Evolutionary conservation across 2,888 invertebrate species (phyloP).

Genomic region (Plusia festucae): DNA sequence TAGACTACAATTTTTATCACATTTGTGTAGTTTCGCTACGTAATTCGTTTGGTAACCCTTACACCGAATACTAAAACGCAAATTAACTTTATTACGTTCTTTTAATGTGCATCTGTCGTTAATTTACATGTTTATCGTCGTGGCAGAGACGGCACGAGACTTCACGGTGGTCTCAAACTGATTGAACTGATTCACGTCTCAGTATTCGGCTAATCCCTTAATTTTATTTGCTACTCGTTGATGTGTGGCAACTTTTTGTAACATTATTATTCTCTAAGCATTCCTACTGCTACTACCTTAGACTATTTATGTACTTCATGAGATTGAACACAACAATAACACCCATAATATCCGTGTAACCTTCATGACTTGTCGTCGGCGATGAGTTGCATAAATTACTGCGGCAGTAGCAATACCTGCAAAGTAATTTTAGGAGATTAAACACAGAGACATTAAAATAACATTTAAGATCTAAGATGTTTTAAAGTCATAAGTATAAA

Average conservation of each 20-base stretch:
- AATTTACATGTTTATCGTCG: too few species aligned
- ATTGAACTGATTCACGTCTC: too few species aligned
- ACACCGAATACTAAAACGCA: too few species aligned
- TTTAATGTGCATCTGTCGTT: too few species aligned
- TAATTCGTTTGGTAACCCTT: neutral
- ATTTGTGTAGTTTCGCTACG: neutral
- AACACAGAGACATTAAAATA: neutral
- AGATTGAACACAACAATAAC: slow-evolving; percentile 90
- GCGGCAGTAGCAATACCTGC: slow-evolving; percentile 93
- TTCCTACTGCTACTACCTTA: slow-evolving; percentile 73
- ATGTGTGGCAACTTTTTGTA: slow-evolving; percentile 42
- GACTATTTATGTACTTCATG: slow-evolving; percentile 89
- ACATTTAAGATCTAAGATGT: neutral
- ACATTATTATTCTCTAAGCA: slow-evolving; percentile 49
- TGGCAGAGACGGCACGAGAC: too few species aligned
- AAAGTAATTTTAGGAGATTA: slow-evolving; percentile 51
- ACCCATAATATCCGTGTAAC: slow-evolving; percentile 90
- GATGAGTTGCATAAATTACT: slow-evolving; percentile 92
- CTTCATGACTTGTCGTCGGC: slow-evolving; percentile 81
- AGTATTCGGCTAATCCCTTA: too few species aligned
- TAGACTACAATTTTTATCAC: neutral
- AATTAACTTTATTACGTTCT: too few species aligned
- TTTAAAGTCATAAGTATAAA: slow-evolving; percentile 1
- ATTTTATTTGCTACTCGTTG: slow-evolving; percentile 43
- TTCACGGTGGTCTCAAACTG: too few species aligned